Evolutionary conservation across 2,797 vertebrate species (phyloP).

Genomic region (Anomalospiza imberbis): DNA sequence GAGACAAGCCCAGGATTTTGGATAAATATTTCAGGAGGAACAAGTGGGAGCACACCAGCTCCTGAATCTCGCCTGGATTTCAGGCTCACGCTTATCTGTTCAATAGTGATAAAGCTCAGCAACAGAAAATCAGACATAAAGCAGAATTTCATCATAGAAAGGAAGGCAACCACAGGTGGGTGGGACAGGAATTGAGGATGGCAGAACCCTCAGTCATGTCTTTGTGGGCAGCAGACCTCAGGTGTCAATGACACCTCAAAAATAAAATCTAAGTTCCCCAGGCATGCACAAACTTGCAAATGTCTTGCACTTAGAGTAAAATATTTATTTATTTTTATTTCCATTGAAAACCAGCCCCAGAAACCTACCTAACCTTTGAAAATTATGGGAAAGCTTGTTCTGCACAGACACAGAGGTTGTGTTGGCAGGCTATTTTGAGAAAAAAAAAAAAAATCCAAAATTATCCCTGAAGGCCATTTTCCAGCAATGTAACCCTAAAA

Average conservation of each 20-base stretch:
- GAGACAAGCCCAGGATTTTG: neutral
- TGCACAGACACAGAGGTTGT: neutral
- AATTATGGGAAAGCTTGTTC: neutral
- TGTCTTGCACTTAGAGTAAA: neutral
- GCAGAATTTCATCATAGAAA: neutral
- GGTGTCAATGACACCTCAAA: neutral
- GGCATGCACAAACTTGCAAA: neutral
- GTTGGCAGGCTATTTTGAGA: neutral
- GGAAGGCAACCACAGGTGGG: neutral
- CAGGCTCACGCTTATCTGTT: rapidly evolving
- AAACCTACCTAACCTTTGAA: neutral
- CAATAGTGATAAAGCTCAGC: neutral
- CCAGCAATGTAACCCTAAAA: neutral
- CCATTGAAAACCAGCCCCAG: neutral
- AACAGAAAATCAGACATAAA: neutral
- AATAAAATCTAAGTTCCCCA: neutral
- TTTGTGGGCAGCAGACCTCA: rapidly evolving
- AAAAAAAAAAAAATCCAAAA: neutral
- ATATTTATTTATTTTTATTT: neutral
- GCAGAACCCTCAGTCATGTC: neutral
- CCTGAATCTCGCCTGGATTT: neutral
- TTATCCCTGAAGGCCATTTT: neutral
- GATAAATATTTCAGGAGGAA: neutral
- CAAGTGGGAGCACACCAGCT: neutral
- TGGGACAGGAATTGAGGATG: neutral